Base-by-base conservation (phyloP, 2,888 invertebrate species). In the Eurois occulta region DNA sequence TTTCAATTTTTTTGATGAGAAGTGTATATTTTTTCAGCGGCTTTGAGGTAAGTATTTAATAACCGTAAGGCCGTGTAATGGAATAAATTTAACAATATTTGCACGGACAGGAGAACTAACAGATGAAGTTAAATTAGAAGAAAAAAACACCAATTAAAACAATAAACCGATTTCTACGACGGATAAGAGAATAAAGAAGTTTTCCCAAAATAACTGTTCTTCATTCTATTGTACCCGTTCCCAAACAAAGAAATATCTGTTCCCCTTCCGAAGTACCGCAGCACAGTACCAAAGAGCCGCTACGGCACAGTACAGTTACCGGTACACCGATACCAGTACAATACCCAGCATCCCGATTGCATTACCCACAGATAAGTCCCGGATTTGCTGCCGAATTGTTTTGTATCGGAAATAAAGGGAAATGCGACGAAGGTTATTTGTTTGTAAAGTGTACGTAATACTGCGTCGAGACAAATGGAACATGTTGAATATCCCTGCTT, bases 401-500 rank as follows among this genome's bases (percentile, higher is more conserved):
- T 83, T 68, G 75, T 68, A 79, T 84, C 75, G 74, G 84, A 86
- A 83, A 86, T 87, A 85, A 66, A 64, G 70, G 84, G 81, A 81
- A 80, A 87, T 84, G 48, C 68, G 58, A 64, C 65, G 66, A 46
- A 71, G 62, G 68, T 75, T 79, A 73, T 75, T 82, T 79, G 83
- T 85, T 79, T 83, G 73, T 68, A 71, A 84, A 81, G 62, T 74
- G 74, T 70, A 78, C 67, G 38, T 64, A 62, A 72, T 81, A 69
- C 52, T 11, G n/a, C 43, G n/a, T 4, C 24, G 64, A 21, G 52
- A 70, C 55, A 80, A 60, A 70, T 70, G 62, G 48, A 48, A 72
- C 69, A 72, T 67, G 60, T 72, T 58, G 55, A 52, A 66, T 72
- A 70, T 48, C 28, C 8, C 28, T 16, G 52, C 43, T 11, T 35